Base-by-base conservation (phyloP, 2,888 invertebrate species). In the Subacronicta megacephala region DNA sequence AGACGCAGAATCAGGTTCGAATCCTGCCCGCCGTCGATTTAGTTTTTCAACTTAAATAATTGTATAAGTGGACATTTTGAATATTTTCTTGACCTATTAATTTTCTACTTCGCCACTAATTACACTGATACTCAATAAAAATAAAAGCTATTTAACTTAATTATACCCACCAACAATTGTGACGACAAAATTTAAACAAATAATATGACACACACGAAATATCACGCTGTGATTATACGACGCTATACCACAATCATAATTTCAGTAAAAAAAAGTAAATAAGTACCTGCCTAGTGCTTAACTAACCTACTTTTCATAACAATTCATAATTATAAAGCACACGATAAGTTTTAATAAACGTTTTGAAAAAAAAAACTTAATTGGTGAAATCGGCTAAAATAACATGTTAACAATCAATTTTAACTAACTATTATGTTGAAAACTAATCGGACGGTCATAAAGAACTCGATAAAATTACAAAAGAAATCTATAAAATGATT, bases 401-500 rank as follows among this genome's bases (percentile, higher is more conserved):
- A 89, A 87, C 89, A 87, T 85, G 89, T 84, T 87, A 91, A 92
- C 92, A 90, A 91, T 92, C 90, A 90, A 91, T 91, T 90, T 82
- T 82, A 84, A 87, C 84, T 80, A 87, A 89, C 89, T 84, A 89
- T 87, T 90, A 87, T 86, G 87, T 83, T 85, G 85, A 83, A 85
- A 90, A 90, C 87, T 90, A 90, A 90, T 89, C 88, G 87, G 75
- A 65, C 80, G 81, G 83, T 85, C 74, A 88, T 90, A 90, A 92
- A 90, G 85, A 83, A 83, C 80, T 77, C 92, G 90, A 92, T 92
- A 92, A 92, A 88, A 90, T 90, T 92, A 93, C 90, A 93, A 92
- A 92, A 92, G 92, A 90, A 93, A 90, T 89, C 90, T 84, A 90
- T 92, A 90, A 91, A 93, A 92, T 92, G 85, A 91, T 92, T 90